Evolutionary conservation across 2,113 vertebrate genomes (phyloP), one percentile per base, ranked within the genome.

Genomic region (Ceratotherium simum): DNA sequence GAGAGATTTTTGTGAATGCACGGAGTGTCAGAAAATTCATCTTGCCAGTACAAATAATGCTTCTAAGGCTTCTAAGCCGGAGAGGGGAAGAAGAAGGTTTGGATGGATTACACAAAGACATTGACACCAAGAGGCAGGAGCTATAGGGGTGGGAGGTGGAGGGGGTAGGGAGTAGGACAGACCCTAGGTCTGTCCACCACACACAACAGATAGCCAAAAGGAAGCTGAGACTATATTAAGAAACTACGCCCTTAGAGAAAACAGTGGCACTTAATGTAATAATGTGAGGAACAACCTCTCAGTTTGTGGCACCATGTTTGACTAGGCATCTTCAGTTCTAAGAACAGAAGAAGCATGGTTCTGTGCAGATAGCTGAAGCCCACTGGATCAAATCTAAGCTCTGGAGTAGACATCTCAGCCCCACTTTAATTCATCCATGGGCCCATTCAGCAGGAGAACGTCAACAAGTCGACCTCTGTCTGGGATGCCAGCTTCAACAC

Each of bases 1-100:
- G 81, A 89, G 39, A 94, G 64, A 95, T 48, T n/a, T 54, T 67
- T 73, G 31, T 96, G 73, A 98, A 72, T 48, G 18, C 12, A 73
- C 4, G 3, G 65, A 91, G 64, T 94, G 12, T 81, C 18, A 81
- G 79, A 81, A 97, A 80, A 90, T 62, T 79, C 36, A 93, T 90
- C 51, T 73, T 91, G 75, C 14, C n/a, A 75, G 9, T 69, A 83
- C 90, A 97, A 92, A 56, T 6, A 73, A 60, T 29, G 56, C 31
- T 87, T 90, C 46, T 60, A 69, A 8, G 46, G 21, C n/a, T 70
- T 4, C 29, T 84, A 94, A 56, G 13, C 13, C 4, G 16, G 11
- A 58, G 17, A 2, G 13, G 27, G 2, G 1, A 29, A 8, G 17
- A 17, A 46, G 46, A 80, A 8, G 9, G 80, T 25, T 36, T 95